Evolutionary conservation across 2,888 invertebrate species (phyloP).

Genomic region (Disparrhopalites patrizii): DNA sequence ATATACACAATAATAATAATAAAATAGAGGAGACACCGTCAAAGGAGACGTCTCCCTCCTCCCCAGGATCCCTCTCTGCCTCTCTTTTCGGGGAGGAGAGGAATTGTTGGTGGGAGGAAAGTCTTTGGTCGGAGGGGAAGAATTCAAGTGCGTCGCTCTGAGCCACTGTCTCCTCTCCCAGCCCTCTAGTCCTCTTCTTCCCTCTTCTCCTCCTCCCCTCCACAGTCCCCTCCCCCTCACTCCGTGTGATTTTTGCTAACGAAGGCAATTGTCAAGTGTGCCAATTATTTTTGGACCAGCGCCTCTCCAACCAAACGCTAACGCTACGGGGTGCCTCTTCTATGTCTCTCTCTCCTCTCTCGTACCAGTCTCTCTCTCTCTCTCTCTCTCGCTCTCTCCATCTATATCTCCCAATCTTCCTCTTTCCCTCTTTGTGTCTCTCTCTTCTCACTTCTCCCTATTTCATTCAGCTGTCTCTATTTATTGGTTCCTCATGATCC

Average conservation of each 20-base stretch:
- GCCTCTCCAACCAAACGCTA: conserved; percentile 31
- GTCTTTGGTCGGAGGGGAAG: too few species aligned
- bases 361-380: not conserved
- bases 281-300: conserved; percentile 47
- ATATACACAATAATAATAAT: too few species aligned
- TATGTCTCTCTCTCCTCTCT: too few species aligned
- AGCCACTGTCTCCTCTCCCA: not conserved
- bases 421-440: too few species aligned
- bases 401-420: too few species aligned
- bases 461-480: not conserved
- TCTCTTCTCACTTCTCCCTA: too few species aligned
- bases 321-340: conserved; percentile 27
- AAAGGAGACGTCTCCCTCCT: not conserved
- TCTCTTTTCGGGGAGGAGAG: not conserved
- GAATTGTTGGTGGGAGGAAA: not conserved
- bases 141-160: too few species aligned
- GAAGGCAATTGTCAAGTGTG: conserved; percentile 48
- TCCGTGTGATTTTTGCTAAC: conserved; percentile 48
- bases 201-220: conserved; percentile 19
- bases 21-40: too few species aligned
- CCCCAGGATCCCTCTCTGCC: not conserved
- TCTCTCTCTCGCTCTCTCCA: not conserved
- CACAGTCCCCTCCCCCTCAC: not conserved
- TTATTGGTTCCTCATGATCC: too few species aligned
- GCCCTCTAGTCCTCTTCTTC: not conserved